Percentiles rank a stretch among this genome's conserved stretches.
These are phyloP conservation scores for Pheosia tremula DNA, from an alignment of 2,888 invertebrate genomes.

Conservation along the genomic window DNA sequence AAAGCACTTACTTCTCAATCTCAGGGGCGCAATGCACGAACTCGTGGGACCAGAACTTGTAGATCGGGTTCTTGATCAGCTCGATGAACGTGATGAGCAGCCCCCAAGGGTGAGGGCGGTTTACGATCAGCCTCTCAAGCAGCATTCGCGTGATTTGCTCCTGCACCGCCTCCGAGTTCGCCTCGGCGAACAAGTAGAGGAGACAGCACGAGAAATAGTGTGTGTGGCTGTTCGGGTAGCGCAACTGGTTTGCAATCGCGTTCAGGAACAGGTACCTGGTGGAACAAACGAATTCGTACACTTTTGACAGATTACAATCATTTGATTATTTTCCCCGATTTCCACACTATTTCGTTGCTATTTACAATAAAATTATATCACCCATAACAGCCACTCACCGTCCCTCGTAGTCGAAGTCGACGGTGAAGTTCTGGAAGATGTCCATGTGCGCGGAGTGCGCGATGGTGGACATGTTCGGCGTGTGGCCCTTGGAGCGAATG, in stretches of 20 bases:
- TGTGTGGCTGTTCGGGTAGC: conserved; percentile 99
- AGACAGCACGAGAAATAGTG: conserved; percentile 99
- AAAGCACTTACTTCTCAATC: conserved; percentile 95
- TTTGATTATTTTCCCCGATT: no score
- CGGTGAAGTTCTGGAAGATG: conserved; percentile 99
- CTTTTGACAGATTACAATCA: no score
- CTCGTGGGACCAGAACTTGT: conserved; percentile 99
- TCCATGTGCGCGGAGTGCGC: conserved; percentile 99
- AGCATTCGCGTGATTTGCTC: conserved; percentile 99
- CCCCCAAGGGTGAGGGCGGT: conserved; percentile 99
- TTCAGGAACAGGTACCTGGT: conserved; percentile 97
- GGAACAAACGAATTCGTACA: conserved; percentile 15
- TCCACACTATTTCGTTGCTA: no score
- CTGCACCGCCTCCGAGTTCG: conserved; percentile 98
- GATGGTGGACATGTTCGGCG: conserved; percentile 98
- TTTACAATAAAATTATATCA: no score
- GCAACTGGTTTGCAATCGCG: conserved; percentile 98
- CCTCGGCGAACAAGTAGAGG: conserved; percentile 98
- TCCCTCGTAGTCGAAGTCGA: conserved; percentile 99
- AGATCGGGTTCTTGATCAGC: conserved; percentile 98
- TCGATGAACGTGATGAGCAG: conserved; percentile 99
- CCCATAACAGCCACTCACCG: conserved; percentile 53
- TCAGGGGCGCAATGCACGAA: conserved; percentile 99
- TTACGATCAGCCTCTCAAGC: conserved; percentile 98
- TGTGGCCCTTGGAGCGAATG: conserved; percentile 95